Conservation (phyloP, 2,797 vertebrate species). For the Hippopotamyrus pictus region DNA sequence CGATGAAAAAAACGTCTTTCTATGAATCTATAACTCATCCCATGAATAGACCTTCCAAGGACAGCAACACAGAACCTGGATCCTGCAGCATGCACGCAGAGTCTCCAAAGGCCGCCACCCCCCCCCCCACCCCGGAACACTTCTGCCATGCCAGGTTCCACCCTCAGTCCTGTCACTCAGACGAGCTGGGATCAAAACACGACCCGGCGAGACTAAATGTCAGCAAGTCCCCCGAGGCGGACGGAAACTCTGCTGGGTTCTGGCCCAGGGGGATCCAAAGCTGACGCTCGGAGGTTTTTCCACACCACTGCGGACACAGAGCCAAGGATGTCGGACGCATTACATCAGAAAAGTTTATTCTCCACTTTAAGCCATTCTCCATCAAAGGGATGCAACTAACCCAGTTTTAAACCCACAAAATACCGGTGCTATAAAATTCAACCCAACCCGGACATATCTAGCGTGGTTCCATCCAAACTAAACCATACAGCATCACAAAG, state of each 20-base stretch:
- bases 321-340: neutral
- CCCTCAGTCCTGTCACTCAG: neutral
- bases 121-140: neutral
- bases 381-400: neutral
- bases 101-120: neutral
- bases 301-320: neutral
- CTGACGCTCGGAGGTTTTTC: neutral
- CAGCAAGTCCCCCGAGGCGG: neutral
- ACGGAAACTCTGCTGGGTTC: neutral
- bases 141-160: neutral
- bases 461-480: neutral
- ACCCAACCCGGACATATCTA: neutral
- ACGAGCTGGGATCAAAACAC: neutral
- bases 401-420: neutral
- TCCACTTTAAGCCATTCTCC: neutral
- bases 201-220: neutral
- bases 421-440: neutral
- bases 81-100: neutral
- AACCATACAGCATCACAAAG: neutral
- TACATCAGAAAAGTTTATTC: neutral
- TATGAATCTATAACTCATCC: conserved; percentile 7
- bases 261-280: neutral
- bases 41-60: neutral
- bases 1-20: neutral
- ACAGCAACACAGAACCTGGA: neutral